Conservation (phyloP, 1,140 invertebrate species). For the Drosophila albomicans region DNA sequence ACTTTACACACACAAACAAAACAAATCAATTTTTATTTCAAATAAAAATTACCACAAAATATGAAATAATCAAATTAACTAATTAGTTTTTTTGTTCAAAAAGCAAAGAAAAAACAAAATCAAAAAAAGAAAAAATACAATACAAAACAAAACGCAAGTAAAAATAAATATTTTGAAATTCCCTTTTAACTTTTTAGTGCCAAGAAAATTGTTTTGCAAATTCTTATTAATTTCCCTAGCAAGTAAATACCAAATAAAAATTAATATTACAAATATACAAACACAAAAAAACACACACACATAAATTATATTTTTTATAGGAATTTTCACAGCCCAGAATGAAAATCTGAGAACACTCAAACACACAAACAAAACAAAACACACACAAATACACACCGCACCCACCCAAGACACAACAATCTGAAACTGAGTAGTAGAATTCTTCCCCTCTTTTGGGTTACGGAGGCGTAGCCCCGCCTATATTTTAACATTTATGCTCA, state of each 20-base stretch:
- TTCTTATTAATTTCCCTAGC: conserved; percentile 55
- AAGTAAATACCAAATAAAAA: conserved; percentile 40
- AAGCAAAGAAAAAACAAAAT: conserved; percentile 10
- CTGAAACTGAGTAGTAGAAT: conserved; percentile 31
- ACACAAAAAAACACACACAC: conserved; percentile 47
- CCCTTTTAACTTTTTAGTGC: conserved; percentile 56
- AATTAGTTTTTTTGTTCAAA: conserved; percentile 53
- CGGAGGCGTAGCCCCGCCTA: conserved; percentile 59
- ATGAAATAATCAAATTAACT: conserved; percentile 58
- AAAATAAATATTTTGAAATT: conserved; percentile 21
- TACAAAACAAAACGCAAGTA: not conserved
- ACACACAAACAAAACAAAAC: conserved; percentile 23
- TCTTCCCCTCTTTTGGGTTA: conserved; percentile 21
- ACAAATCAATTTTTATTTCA: conserved; percentile 63
- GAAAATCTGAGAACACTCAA: conserved; percentile 19
- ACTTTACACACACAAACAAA: conserved; percentile 14
- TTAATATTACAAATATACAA: conserved; percentile 35
- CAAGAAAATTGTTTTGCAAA: conserved; percentile 67
- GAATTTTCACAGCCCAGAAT: conserved; percentile 56
- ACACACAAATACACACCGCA: conserved; percentile 20
- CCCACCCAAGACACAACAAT: conserved; percentile 31
- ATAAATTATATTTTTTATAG: conserved; percentile 80
- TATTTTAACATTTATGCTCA: conserved; percentile 55
- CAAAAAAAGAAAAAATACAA: conserved; percentile 9
- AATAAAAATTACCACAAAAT: conserved; percentile 70